Conservation (phyloP, 2,888 invertebrate genomes). For the Pecten maximus region DNA sequence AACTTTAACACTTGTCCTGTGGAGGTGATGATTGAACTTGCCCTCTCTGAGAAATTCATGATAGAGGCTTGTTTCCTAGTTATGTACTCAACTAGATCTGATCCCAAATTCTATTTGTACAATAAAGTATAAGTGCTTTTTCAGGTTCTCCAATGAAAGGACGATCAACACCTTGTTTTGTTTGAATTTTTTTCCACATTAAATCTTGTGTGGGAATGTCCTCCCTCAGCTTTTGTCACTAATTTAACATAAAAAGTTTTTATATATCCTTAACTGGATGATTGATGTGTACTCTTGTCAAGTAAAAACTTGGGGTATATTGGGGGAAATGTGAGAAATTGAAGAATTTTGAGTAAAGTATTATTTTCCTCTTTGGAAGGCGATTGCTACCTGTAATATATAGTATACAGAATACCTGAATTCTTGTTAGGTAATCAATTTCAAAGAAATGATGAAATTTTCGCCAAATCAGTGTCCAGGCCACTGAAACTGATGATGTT, state of each 20-base stretch:
- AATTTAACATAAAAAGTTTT: too few relatives aligned
- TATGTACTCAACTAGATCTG: constrained; percentile 20
- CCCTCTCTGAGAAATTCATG: constrained; percentile 28
- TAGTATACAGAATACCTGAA: neutral
- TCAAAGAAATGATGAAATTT: constrained; percentile 9
- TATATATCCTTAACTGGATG: too few relatives aligned
- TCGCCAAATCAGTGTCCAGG: constrained; percentile 20
- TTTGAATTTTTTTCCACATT: too few relatives aligned
- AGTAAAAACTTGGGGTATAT: too few relatives aligned
- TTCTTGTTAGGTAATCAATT: neutral
- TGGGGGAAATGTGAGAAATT: neutral
- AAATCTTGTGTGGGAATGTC: too few relatives aligned
- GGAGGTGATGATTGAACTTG: constrained; percentile 28
- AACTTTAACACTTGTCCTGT: too few relatives aligned
- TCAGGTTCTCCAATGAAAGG: too few relatives aligned
- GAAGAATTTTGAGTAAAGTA: neutral
- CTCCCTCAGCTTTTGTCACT: too few relatives aligned
- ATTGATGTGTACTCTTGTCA: too few relatives aligned
- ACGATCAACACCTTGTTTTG: too few relatives aligned
- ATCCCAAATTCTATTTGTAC: too few relatives aligned
- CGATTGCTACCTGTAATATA: neutral
- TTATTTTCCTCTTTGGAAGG: neutral
- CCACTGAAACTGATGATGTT: constrained; percentile 11
- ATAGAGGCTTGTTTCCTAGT: constrained; percentile 15
- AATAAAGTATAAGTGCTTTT: too few relatives aligned